phyloP scores from a whole-genome alignment of 2,113 vertebrate genomes.

The Diadophis punctatus region DNA sequence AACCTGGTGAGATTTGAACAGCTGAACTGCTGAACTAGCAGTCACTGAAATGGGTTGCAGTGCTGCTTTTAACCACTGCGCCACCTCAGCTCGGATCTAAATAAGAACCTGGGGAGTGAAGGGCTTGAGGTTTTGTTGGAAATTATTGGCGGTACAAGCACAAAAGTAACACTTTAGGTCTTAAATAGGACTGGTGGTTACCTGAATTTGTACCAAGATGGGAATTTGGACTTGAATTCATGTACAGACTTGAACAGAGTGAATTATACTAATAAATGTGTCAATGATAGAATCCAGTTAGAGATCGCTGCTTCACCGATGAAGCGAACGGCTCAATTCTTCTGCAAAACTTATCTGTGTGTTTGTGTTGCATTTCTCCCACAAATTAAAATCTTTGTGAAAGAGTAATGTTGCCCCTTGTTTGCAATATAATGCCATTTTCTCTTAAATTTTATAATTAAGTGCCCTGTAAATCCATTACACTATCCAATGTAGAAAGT shows the following conservation, averaged over 20 bases:
- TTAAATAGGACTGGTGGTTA: not conserved
- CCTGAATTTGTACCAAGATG: not conserved
- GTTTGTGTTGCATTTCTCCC: not conserved
- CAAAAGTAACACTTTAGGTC: not conserved
- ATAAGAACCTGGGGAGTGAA: not conserved
- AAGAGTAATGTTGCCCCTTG: not conserved
- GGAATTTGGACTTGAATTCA: not conserved
- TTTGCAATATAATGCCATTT: not conserved
- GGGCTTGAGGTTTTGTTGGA: not conserved
- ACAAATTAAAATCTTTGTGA: not conserved
- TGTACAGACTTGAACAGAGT: not conserved
- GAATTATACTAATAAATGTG: not conserved
- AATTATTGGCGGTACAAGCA: not conserved
- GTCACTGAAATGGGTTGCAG: too few species aligned
- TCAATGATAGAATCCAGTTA: not conserved
- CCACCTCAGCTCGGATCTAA: too few species aligned
- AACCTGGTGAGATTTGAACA: too few species aligned
- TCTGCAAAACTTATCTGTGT: not conserved
- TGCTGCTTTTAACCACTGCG: too few species aligned
- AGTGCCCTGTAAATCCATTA: not conserved
- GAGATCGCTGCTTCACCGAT: not conserved
- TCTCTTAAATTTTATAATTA: not conserved
- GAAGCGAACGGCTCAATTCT: not conserved
- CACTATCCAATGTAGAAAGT: slow-evolving; percentile 11
- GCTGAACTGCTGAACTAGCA: too few species aligned